A percentile compares a stretch with the other conserved stretches of the same genome.
These are phyloP conservation scores for Harpalus rufipes DNA, from an alignment of 2,888 invertebrate species.

Conservation along the genomic window DNA sequence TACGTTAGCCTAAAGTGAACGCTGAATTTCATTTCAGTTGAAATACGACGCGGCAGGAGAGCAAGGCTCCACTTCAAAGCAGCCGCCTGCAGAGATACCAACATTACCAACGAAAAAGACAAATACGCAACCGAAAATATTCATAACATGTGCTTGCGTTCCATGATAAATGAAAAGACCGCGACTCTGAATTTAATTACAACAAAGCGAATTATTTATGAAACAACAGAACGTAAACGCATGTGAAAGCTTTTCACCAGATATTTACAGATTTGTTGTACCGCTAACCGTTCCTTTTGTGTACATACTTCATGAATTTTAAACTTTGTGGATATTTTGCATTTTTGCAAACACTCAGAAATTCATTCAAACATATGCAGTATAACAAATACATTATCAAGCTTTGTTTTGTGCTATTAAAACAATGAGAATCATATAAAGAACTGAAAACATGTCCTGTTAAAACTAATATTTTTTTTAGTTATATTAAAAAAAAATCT, in stretches of 20 bases:
- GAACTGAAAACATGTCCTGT: not conserved
- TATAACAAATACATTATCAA: not conserved
- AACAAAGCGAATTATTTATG: conserved; percentile 50
- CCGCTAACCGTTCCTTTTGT: conserved; percentile 7
- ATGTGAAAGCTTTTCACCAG: conserved; percentile 2
- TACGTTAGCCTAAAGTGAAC: conserved; percentile 42
- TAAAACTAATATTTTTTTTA: too few relatives aligned
- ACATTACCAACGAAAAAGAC: conserved; percentile 42
- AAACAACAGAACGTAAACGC: conserved; percentile 37
- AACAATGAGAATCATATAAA: not conserved
- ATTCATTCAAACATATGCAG: not conserved
- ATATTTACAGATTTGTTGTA: conserved; percentile 24
- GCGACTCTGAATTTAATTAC: conserved; percentile 47
- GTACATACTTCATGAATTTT: conserved; percentile 1
- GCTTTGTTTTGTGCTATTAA: not conserved
- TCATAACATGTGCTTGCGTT: conserved; percentile 58
- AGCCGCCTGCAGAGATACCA: conserved; percentile 39
- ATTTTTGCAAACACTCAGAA: not conserved
- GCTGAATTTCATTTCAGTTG: conserved; percentile 44
- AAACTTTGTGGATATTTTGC: not conserved
- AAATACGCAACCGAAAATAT: conserved; percentile 55
- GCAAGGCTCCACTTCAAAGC: conserved; percentile 40
- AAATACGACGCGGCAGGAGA: conserved; percentile 16
- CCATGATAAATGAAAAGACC: conserved; percentile 53
- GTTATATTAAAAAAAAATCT: too few relatives aligned